Base-by-base conservation (phyloP, 2,797 vertebrate species). In the Mallotus villosus region DNA sequence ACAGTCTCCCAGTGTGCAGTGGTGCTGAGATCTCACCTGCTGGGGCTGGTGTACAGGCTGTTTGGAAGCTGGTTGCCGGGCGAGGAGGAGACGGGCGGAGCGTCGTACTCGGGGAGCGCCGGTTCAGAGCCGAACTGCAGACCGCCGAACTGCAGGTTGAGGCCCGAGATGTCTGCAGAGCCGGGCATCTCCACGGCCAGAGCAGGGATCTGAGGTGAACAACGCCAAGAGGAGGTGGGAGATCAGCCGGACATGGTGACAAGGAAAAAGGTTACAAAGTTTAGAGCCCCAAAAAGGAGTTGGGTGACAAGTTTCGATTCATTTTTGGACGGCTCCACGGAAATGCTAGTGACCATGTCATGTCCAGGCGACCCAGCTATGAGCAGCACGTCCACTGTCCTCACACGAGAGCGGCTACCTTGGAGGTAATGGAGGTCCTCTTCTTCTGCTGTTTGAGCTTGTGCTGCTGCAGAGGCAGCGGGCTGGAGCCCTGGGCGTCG, bases 161-260 rank as follows among this genome's bases (percentile, higher is more conserved):
- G 92, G 80, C 97, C 97, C 22, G 96, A 94, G 82, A 99, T 96
- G 87, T 99, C 97, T 0, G 97, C 90, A 0, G 97, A 96, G 73
- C 96, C 97, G 3, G 98, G 98, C 98, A 99, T 99, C 82, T 99
- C 98, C 84, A 99, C 97, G 0, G 98, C 97, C 75, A 97, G 92
- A 0, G 96, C 94, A 63, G 98, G 98, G 89, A 99, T 99, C 98
- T 99, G 86, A 1, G 68, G 16, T 27, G 70, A 51, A 34, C 32
- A 34, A 34, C 32, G 6, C 37, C 24, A n/a, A 59, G 34, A 6
- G 17, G 2, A 7, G 0, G 8, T 2, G 5, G 21, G 34, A 57
- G 59, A 27, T 2, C 17, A 53, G 12, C 22, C 22, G 55, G 2
- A 34, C 8, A 34, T 34, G 6, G 68, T 21, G 11, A 25, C 17